Evolutionary conservation across 2,113 vertebrate species (phyloP).

Genomic region (Hyla sarda): DNA sequence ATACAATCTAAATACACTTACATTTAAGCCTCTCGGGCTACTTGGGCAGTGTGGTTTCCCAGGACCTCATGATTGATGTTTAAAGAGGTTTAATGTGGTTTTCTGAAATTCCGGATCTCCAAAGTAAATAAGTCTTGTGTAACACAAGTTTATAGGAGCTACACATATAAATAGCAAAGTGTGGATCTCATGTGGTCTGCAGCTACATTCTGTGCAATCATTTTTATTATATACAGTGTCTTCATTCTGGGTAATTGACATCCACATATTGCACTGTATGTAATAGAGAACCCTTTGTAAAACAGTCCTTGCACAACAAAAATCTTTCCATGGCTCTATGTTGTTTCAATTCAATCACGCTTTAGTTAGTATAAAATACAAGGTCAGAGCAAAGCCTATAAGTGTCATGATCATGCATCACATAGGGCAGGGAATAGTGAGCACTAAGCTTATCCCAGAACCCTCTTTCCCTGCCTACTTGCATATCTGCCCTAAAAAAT

Average conservation of each 20-base stretch:
- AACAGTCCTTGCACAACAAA: background rate
- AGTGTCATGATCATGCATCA: too few relatives aligned
- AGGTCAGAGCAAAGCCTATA: too few relatives aligned
- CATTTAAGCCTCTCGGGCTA: constrained; percentile 12
- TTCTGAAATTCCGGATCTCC: constrained; percentile 25
- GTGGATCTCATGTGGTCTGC: constrained; percentile 18
- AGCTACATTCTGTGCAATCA: background rate
- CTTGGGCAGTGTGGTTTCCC: constrained; percentile 36
- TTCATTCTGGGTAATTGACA: background rate
- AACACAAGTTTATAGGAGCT: constrained; percentile 34
- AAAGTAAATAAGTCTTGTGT: constrained; percentile 48
- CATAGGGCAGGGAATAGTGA: too few relatives aligned
- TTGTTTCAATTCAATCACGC: too few relatives aligned
- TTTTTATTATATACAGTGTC: background rate
- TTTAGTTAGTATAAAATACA: too few relatives aligned
- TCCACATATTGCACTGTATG: background rate
- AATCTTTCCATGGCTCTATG: background rate
- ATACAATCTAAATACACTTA: constrained; percentile 37
- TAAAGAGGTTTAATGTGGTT: constrained; percentile 49
- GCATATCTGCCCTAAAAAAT: too few relatives aligned
- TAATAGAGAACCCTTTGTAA: background rate
- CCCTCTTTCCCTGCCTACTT: too few relatives aligned
- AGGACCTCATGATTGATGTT: constrained; percentile 31
- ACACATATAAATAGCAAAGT: background rate
- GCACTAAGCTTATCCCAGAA: too few relatives aligned